phyloP scores from a whole-genome alignment of 92 coral and sea anemone species.

The Micromussa lordhowensis region DNA sequence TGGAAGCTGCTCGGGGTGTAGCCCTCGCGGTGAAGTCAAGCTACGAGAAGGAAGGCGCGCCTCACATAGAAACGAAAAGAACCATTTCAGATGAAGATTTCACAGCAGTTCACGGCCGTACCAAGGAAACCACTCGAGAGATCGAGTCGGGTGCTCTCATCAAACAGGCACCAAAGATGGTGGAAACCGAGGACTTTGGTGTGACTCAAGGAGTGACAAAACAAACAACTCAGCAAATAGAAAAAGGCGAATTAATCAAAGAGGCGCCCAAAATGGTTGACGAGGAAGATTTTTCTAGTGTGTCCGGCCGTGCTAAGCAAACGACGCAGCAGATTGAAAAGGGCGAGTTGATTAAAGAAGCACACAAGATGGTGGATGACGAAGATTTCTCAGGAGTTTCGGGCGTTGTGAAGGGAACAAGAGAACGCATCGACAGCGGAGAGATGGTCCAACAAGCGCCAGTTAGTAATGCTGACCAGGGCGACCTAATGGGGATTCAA shows the following conservation, averaged over 20 bases:
- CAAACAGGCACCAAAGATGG: constrained; percentile 65
- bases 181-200: constrained; percentile 67
- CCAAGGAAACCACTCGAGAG: constrained; percentile 63
- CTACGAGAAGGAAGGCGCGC: constrained; percentile 54
- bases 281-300: constrained; percentile 68
- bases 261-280: constrained; percentile 76
- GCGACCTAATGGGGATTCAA: constrained; percentile 8
- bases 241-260: constrained; percentile 70
- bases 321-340: constrained; percentile 72
- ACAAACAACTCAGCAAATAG: constrained; percentile 69
- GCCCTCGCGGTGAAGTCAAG: constrained; percentile 40
- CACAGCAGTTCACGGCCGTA: constrained; percentile 56
- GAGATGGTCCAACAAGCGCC: constrained; percentile 8
- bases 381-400: constrained; percentile 69
- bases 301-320: constrained; percentile 67
- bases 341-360: constrained; percentile 65
- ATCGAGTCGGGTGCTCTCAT: constrained; percentile 73
- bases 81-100: constrained; percentile 78
- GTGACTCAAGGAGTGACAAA: constrained; percentile 62
- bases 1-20: constrained; percentile 48
- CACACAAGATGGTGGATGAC: constrained; percentile 62
- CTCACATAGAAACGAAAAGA: constrained; percentile 54
- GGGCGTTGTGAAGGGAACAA: constrained; percentile 38
- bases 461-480: constrained; percentile 21
- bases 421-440: constrained; percentile 49